A percentile compares a stretch with the other conserved stretches of the same genome.
These are phyloP conservation scores for Aythya baeri DNA, from an alignment of 2,113 vertebrate species.

Conservation along the genomic window DNA sequence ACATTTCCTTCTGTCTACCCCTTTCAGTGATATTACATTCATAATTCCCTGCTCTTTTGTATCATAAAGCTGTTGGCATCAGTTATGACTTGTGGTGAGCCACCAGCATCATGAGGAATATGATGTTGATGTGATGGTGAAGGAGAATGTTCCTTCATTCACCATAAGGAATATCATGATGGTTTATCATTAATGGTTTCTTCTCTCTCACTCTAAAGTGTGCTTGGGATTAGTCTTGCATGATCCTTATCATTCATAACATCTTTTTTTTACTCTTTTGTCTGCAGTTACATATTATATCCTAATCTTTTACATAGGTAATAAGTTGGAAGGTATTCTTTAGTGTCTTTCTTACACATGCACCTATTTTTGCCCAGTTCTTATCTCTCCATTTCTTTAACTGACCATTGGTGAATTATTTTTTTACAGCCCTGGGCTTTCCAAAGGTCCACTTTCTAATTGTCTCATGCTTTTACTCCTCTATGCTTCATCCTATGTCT, in stretches of 20 bases:
- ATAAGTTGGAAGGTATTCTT: neutral
- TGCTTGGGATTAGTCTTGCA: neutral
- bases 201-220: neutral
- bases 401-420: accelerated
- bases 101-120: accelerated
- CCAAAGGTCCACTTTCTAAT: neutral
- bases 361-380: neutral
- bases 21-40: neutral
- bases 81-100: neutral
- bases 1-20: neutral
- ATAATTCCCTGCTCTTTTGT: neutral
- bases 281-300: neutral
- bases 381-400: neutral
- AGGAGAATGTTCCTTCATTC: neutral
- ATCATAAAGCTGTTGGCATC: neutral
- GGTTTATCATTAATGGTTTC: neutral
- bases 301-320: neutral
- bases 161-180: neutral
- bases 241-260: accelerated
- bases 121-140: neutral
- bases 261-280: neutral
- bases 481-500: neutral
- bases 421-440: neutral
- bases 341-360: neutral
- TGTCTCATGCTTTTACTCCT: neutral